Base-by-base conservation (phyloP, 2,888 invertebrate species). In the Altica lythri region DNA sequence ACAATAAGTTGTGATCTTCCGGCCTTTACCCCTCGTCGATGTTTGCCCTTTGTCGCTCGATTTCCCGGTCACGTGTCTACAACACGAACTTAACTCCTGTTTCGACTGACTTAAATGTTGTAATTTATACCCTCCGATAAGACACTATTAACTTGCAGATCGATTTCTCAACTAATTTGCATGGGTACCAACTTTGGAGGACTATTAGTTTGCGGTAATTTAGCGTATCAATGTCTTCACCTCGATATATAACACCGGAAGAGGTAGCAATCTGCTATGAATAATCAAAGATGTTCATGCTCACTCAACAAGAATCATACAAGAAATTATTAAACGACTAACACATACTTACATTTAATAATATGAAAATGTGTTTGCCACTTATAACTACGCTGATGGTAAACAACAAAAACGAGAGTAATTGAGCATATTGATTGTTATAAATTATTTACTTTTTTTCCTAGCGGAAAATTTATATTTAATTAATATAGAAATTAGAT, bases 71-170 rank as follows among this genome's bases (percentile, higher is more conserved):
- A 55, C 55, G 55, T 55, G 51, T 47, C 35, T 29, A 9, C 40
- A 45, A 14, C 40, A 45, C 22, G 25, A 38, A 47, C 55, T 50
- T 46, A n/a, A 40, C 18, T 32, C 40, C 46, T 51, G 50, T 47
- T 46, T 46, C 40, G 43, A 32, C 35, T 45, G 52, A 49, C 57
- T 53, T 44, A 42, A 53, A 49, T 49, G 25, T 46, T 14, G 49
- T 53, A 50, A 57, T 53, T 49, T 57, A 56, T 53, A 57, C 53
- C 18, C 25, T 40, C 35, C 49, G 57, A 57, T 57, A 57, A 57
- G 53, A 46, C 45, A 46, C 45, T 57, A 53, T 57, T 46, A 53
- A 53, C 53, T 45, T 42, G 12, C 35, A 37, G 49, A 53, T 57
- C 53, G 53, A 57, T 57, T 51, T 40, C 46, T 35, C 38, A 34